Conservation (phyloP, 2,888 invertebrate species). For the Pseudococcus viburni region DNA sequence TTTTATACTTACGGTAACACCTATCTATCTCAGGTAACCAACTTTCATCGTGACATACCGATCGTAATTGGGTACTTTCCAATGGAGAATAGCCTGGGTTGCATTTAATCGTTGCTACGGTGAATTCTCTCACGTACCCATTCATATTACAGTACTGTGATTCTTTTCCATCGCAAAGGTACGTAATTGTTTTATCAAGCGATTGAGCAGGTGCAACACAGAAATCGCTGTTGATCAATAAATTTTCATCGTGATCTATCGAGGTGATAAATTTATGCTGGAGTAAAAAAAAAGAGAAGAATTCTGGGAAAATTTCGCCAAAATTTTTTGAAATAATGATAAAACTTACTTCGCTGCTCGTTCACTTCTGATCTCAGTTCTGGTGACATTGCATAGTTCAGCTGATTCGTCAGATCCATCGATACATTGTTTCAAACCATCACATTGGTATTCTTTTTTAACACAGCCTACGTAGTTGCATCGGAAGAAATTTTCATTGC, state of each 20-base stretch:
- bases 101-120: not conserved
- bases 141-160: not conserved
- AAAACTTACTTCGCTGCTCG: not conserved
- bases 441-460: not conserved
- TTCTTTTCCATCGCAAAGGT: not conserved
- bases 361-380: not conserved
- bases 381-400: not conserved
- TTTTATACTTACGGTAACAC: not conserved
- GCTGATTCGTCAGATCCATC: slow-evolving; percentile 14
- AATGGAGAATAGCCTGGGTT: not conserved
- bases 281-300: too few species aligned
- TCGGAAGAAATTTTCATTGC: not conserved
- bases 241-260: not conserved
- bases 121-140: not conserved
- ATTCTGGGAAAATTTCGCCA: too few species aligned
- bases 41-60: not conserved
- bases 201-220: not conserved
- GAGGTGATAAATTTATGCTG: too few species aligned
- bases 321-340: not conserved
- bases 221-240: not conserved
- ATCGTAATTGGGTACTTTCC: not conserved
- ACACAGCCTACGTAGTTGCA: not conserved
- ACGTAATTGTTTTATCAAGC: not conserved
- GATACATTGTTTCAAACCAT: not conserved
- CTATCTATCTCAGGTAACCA: not conserved